Base-by-base conservation (phyloP, 2,113 vertebrate species). In the Scomber colias region DNA sequence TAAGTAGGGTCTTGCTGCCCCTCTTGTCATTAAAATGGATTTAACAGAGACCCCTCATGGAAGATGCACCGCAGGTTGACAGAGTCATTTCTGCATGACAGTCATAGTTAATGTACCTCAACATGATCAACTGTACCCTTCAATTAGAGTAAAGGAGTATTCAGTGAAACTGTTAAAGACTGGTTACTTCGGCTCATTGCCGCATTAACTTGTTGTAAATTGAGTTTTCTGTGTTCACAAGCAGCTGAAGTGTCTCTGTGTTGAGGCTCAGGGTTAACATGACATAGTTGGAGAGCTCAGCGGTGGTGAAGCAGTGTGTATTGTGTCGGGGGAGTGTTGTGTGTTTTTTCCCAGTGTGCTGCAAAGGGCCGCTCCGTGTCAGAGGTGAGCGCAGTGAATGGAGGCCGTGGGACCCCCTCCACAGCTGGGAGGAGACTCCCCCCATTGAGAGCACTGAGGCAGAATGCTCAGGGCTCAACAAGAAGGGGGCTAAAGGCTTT, bases 341-440 rank as follows among this genome's bases (percentile, higher is more conserved):
- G 88, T 84, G 76, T 88, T 84, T 87, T 90, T 68, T 86, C 81
- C 82, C 86, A 90, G 76, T 90, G 85, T 85, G 76, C 83, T 30
- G 80, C 79, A 81, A 81, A 87, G 77, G 77, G 83, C 71, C 71
- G 64, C 67, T 75, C 63, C 19, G 77, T 92, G 90, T 94, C 92
- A 94, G 92, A 93, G 94, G 93, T 94, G 91, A 94, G 77, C 3
- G 15, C 2, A 5, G 56, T 93, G 90, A 93, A 93, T 92, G 73
- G 89, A 79, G 88, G 68, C 81, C n/a, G 51, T 55, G 66, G 78
- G 85, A 54, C 74, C 82, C 89, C 85, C 83, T 51, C 68, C 74
- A 48, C 76, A 81, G 64, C 81, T 76, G 77, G 84, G 80, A 86
- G 79, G 75, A 73, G 82, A 62, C 78, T 51, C 68, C 71, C 72